Base-by-base conservation (phyloP, 2,113 vertebrate genomes). In the Sula dactylatra region DNA sequence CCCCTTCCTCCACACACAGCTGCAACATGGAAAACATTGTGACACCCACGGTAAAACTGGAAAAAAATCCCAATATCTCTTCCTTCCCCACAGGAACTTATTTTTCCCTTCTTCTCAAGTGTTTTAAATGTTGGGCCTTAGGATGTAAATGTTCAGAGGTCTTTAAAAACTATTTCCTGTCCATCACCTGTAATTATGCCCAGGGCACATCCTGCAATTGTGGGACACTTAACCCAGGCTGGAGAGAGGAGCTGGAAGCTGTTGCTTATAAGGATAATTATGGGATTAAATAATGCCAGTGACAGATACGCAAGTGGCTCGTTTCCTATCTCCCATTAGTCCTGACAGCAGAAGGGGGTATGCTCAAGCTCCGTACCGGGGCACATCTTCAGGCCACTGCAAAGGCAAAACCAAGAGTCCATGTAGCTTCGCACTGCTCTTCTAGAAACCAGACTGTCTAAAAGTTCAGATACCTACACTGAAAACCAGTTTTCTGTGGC, bases 271-370 rank as follows among this genome's bases (percentile, higher is more conserved):
- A 56, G 65, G 27, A 32, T 32, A 73, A 59, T 25, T 29, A 7
- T 0, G 2, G 55, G 36, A 76, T 52, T 16, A 34, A 82, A 38
- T 42, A 66, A 32, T 1, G 1, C 11, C 77, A 67, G 34, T 4
- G 71, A 56, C 32, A 58, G 49, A 26, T 1, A 22, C 0, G 3
- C n/a, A 8, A 40, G 36, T 4, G 2, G 38, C 17, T 82, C 4
- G 1, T 38, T 55, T 44, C 26, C 29, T 12, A 16, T 5, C 52
- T 73, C 7, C 0, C 13, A 2, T 26, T 10, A n/a, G 45, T 7
- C 36, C 58, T 13, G 32, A 17, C 32, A 38, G 47, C 21, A 58
- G 25, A 13, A n/a, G 14, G 42, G 38, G 11, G 4, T 11, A 38
- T 1, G 1, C n/a, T 24, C n/a, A 5, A 16, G 18, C 38, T 65